Evolutionary conservation across 2,888 invertebrate species (phyloP).

Genomic region (Gryllus longicercus): DNA sequence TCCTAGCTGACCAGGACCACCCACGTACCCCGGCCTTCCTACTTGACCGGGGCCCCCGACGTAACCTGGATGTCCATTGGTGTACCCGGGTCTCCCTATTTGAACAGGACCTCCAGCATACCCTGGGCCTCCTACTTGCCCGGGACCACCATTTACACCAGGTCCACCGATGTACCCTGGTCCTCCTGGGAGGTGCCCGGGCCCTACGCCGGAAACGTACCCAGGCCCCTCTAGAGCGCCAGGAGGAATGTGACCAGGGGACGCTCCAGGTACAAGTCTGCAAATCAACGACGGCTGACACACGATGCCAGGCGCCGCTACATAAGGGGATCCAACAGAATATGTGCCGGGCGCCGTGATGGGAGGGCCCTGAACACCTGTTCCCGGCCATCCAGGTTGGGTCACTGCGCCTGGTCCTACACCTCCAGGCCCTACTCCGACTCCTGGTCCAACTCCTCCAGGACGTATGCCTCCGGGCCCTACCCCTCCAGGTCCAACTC

Average conservation of each 20-base stretch:
- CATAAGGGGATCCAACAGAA: background rate
- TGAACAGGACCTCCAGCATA: conserved; percentile 32
- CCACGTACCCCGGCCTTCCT: conserved; percentile 18
- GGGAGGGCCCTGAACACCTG: background rate
- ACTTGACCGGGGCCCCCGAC: background rate
- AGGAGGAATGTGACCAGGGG: background rate
- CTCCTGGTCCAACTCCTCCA: background rate
- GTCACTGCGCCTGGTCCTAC: conserved; percentile 26
- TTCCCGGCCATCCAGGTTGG: background rate
- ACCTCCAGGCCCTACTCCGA: conserved; percentile 20
- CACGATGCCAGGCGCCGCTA: background rate
- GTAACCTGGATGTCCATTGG: conserved; percentile 18
- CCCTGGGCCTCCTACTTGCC: background rate
- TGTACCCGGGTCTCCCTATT: conserved; percentile 28
- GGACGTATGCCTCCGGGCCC: conserved; percentile 30
- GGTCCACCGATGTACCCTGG: conserved; percentile 18
- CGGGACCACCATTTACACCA: background rate
- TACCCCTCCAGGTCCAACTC: conserved; percentile 21
- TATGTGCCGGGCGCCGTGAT: background rate
- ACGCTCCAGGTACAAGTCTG: background rate
- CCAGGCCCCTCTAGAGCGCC: background rate
- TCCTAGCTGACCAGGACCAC: conserved; percentile 26
- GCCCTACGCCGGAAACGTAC: background rate
- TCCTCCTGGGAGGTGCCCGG: conserved; percentile 11
- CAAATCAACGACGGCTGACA: background rate